Conservation (phyloP, 2,113 vertebrate species). For the Ptilorrhoa leucosticta region DNA sequence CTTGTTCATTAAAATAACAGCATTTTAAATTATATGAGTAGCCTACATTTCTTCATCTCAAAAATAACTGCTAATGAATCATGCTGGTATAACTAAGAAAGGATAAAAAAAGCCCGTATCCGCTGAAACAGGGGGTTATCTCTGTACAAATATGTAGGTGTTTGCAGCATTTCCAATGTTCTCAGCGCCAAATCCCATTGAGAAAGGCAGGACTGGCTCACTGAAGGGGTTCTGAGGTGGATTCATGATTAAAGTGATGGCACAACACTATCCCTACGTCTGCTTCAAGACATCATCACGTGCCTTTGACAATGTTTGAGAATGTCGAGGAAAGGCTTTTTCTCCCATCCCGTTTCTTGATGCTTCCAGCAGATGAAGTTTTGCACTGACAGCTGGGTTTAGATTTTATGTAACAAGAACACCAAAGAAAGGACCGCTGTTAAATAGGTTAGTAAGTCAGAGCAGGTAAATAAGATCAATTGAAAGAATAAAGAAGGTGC, state of each 20-base stretch:
- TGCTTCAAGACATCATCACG: background rate
- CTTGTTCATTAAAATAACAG: constrained; percentile 49
- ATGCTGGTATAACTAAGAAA: constrained; percentile 71
- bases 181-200: constrained; percentile 25
- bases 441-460: background rate
- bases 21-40: constrained; percentile 62
- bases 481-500: background rate
- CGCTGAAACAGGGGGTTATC: constrained; percentile 59
- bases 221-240: background rate
- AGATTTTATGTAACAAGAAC: background rate
- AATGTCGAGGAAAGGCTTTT: background rate
- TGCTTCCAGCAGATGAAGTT: background rate
- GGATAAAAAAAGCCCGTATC: constrained; percentile 65
- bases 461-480: background rate
- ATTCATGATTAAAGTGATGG: background rate
- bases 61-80: constrained; percentile 73
- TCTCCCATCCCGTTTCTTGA: background rate
- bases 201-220: constrained; percentile 23
- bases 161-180: constrained; percentile 18
- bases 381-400: background rate
- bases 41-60: constrained; percentile 58
- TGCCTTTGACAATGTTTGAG: background rate
- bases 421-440: background rate
- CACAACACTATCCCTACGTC: background rate
- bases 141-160: constrained; percentile 69